Base-by-base conservation (phyloP, 2,888 invertebrate species). In the Acleris holmiana region DNA sequence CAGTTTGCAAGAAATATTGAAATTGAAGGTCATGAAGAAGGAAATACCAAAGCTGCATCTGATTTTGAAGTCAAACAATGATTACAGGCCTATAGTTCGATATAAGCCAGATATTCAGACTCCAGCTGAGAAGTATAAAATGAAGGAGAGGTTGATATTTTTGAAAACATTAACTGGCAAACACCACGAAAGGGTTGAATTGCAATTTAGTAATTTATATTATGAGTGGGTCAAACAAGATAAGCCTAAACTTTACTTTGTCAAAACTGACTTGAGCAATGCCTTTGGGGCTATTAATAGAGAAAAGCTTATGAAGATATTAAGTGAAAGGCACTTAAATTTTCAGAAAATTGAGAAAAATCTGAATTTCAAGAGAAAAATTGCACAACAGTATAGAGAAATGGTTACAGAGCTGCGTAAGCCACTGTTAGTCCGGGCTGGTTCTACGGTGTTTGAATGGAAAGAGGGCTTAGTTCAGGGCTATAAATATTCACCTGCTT, bases 241-340 rank as follows among this genome's bases (percentile, higher is more conserved):
- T 53, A 81, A 83, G 67, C 92, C 93, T 17, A 84, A 81, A 72
- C 77, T 93, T 17, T 93, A 88, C 75, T 93, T 92, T 72, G 76
- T 93, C 0, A 93, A 91, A 77, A 82, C 88, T 5, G 93, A 93
- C 73, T 78, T 93, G 0, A 86, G 83, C 54, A 90, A 93, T 81
- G 93, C 93, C 13, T 93, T 93, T 82, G 93, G 93, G 1, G 86
- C 84, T n/a, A 88, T 93, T 23, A 82, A 86, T 67, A 88, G 78
- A 71, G 76, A 79, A 4, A 80, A 80, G 60, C 74, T 93, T 29
- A 70, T 83, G 61, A 85, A 79, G 71, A 85, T 93, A 67, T 67
- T 93, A 48, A 69, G 70, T 66, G 82, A 88, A 53, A 85, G 71
- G 40, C 80, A 88, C 76, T 53, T 73, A 1, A 68, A 72, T 25